Evolutionary conservation across 1,140 invertebrate species (phyloP).

Genomic region (Choristoneura fumiferana): DNA sequence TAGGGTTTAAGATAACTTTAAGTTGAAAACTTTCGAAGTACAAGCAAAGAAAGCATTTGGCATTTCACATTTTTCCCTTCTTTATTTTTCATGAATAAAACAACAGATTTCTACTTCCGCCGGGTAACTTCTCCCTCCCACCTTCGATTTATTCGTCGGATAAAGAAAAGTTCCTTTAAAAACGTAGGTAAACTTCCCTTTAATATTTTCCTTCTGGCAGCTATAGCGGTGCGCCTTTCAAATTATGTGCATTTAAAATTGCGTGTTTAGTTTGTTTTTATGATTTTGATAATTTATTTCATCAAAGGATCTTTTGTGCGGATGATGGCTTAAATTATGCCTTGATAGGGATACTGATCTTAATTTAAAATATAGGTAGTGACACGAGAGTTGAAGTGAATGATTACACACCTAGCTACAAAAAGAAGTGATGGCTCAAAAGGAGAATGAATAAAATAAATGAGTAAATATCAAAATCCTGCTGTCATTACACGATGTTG

Average conservation of each 20-base stretch:
- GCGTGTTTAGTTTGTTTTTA: constrained; percentile 55
- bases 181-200: constrained; percentile 73
- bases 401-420: too few relatives aligned
- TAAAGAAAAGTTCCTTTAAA: constrained; percentile 77
- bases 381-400: too few relatives aligned
- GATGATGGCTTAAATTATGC: too few relatives aligned
- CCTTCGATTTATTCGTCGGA: constrained; percentile 77
- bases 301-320: constrained; percentile 53
- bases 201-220: constrained; percentile 74
- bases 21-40: constrained; percentile 13
- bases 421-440: too few relatives aligned
- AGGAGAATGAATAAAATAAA: too few relatives aligned
- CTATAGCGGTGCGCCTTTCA: constrained; percentile 54
- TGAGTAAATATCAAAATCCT: too few relatives aligned
- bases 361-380: too few relatives aligned
- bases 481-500: too few relatives aligned
- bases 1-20: constrained; percentile 15
- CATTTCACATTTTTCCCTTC: constrained; percentile 64
- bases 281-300: constrained; percentile 41
- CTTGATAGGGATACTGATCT: too few relatives aligned
- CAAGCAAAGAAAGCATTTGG: constrained; percentile 44
- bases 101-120: constrained; percentile 73
- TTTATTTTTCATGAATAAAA: constrained; percentile 78
- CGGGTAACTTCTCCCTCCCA: constrained; percentile 69
- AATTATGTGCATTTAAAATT: constrained; percentile 72